Evolutionary conservation across 2,797 vertebrate species (phyloP), one percentile per base, ranked within the genome.

Genomic region (Gallinago nigripennis): DNA sequence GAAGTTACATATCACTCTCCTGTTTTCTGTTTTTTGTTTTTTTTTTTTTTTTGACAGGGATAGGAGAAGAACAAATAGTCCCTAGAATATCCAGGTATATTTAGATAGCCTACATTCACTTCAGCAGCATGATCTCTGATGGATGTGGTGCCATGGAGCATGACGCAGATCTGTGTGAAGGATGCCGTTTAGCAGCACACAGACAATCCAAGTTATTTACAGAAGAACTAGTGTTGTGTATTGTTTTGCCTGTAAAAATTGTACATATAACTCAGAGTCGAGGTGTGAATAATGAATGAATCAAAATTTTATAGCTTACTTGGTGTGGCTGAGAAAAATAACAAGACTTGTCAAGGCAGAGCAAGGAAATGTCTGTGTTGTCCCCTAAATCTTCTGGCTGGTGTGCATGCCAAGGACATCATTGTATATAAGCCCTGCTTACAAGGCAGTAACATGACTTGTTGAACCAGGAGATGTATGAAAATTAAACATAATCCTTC

Each of bases 211-310:
- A 54, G 82, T 78, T 91, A 94, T 91, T 93, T 93, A 71, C 64
- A 56, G n/a, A 91, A 78, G 57, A 92, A 72, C 39, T 45, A 68
- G 60, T 21, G 66, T 57, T 73, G 70, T 80, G 94, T 68, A 82
- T 86, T 63, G 56, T 85, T 92, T 87, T 66, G 21, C 50, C 54
- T 86, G 33, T 65, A 92, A 80, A 96, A 91, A 65, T 51, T 56
- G 88, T 61, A 89, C 46, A 21, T 81, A 53, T 39, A 87, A 92
- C 35, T 90, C 86, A 84, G 46, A 78, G 27, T 6, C 69, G 39
- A 31, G 45, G 19, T 51, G 51, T 50, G 60, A 93, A 72, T 80
- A 85, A 92, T 2, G 6, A 85, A 85, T 50, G 37, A 95, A 92
- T 83, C 72, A 78, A 80, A 69, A 69, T 61, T 94, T 91, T 85